Base-by-base conservation (phyloP, 2,113 vertebrate genomes). In the Danio rerio region DNA sequence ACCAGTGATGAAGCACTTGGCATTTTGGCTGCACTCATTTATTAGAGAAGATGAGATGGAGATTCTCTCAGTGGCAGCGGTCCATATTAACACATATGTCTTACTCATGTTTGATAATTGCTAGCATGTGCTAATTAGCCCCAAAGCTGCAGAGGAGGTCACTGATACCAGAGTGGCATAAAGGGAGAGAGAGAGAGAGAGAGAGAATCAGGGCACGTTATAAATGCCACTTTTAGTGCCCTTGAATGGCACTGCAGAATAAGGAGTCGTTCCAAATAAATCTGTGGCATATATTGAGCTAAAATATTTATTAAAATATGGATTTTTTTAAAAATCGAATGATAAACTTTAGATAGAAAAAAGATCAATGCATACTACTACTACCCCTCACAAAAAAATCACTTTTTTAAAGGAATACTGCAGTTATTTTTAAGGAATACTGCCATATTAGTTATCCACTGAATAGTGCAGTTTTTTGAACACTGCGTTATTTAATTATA, bases 61-160 rank as follows among this genome's bases (percentile, higher is more conserved):
- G 49, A 79, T 66, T 79, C 50, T 79, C 77, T 43, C 16, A 42
- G 61, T 79, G 61, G 61, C 62, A 79, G 9, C 15, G 31, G 61
- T 79, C 77, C 62, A 53, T 66, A 79, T 66, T 79, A 79, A 49
- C 62, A 79, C 62, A 66, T 78, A 65, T 79, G 76, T 78, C 16
- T 66, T 13, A 43, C 49, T 78, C 21, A 52, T 78, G 77, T 79
- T 18, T 68, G 49, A 79, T 79, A 79, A 79, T 79, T 79, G 31
- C 76, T 79, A 79, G 77, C 77, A 79, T 79, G 62, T 53, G 49
- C 62, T 79, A 79, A 79, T 79, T 79, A 79, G 77, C 77, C 77
- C 77, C 77, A 66, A 68, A 79, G 77, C 62, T 53, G 77, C 77
- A 6, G 77, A 66, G 16, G 45, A 21, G 58, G 58, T 77, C 43